Conservation (phyloP, 2,113 vertebrate genomes). For the Perccottus glenii region DNA sequence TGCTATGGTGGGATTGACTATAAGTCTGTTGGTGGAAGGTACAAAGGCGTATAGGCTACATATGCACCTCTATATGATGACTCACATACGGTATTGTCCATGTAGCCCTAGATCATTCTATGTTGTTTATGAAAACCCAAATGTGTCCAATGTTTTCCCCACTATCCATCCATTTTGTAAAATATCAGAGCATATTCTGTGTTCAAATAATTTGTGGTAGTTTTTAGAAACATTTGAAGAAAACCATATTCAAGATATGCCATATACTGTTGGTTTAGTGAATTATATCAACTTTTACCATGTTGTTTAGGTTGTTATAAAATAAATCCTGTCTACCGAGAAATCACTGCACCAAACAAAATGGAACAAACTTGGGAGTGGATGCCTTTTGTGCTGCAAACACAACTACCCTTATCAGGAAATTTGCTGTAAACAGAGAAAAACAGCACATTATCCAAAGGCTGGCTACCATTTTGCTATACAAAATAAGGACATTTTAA, state of each 20-base stretch:
- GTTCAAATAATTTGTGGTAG: no score
- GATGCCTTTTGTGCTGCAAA: not conserved
- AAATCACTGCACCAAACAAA: no score
- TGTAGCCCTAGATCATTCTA: not conserved
- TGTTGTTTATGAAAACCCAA: not conserved
- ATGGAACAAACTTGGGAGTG: no score
- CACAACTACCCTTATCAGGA: not conserved
- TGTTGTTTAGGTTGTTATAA: no score
- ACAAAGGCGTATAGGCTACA: conserved; percentile 21
- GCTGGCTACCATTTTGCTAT: not conserved
- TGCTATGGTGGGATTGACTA: conserved; percentile 54
- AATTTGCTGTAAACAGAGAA: not conserved
- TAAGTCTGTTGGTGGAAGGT: conserved; percentile 37
- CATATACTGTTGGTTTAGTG: no score
- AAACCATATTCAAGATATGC: no score
- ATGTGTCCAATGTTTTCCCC: no score
- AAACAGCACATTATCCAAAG: not conserved
- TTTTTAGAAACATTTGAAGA: no score
- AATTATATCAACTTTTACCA: no score
- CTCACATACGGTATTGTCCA: not conserved
- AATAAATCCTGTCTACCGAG: no score
- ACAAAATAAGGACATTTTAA: conserved; percentile 29
- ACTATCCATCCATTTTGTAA: no score
- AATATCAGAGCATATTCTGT: no score
- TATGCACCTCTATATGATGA: not conserved